Conservation (phyloP, 2,113 vertebrate species). For the Patagioenas fasciata region DNA sequence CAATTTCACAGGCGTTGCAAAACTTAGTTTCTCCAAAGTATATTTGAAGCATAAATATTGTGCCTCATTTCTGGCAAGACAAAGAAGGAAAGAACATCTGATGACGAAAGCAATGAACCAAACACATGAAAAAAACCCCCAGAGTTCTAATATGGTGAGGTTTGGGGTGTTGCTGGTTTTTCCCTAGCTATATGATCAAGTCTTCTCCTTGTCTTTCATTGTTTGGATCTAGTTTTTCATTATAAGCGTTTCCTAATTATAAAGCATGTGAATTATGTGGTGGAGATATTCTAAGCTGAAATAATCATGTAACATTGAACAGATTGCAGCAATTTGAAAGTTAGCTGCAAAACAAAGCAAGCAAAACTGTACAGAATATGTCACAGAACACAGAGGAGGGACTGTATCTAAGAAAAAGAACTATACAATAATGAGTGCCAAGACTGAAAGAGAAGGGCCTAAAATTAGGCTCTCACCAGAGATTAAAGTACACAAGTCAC, state of each 20-base stretch:
- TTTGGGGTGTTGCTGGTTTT: background rate
- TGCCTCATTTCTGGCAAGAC: background rate
- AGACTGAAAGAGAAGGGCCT: background rate
- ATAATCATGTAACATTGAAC: background rate
- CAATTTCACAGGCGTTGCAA: background rate
- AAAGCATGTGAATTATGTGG: background rate
- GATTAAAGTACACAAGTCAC: background rate
- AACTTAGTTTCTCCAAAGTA: background rate
- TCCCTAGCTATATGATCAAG: background rate
- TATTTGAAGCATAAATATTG: background rate
- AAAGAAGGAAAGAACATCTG: background rate
- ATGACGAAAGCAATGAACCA: background rate
- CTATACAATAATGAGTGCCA: background rate
- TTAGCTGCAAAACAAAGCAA: constrained; percentile 12
- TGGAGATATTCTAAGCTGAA: constrained; percentile 3
- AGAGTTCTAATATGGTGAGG: background rate
- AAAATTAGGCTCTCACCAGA: background rate
- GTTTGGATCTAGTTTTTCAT: background rate
- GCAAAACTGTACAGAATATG: background rate
- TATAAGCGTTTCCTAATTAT: background rate
- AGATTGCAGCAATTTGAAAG: constrained; percentile 6
- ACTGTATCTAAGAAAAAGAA: background rate
- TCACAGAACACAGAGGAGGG: background rate
- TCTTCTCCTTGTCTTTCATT: background rate
- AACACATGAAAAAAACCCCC: background rate